Percentiles rank a stretch among this genome's conserved stretches.
Evolutionary conservation across 2,113 vertebrate species (phyloP).

Genomic region (Phaethornis superciliosus): DNA sequence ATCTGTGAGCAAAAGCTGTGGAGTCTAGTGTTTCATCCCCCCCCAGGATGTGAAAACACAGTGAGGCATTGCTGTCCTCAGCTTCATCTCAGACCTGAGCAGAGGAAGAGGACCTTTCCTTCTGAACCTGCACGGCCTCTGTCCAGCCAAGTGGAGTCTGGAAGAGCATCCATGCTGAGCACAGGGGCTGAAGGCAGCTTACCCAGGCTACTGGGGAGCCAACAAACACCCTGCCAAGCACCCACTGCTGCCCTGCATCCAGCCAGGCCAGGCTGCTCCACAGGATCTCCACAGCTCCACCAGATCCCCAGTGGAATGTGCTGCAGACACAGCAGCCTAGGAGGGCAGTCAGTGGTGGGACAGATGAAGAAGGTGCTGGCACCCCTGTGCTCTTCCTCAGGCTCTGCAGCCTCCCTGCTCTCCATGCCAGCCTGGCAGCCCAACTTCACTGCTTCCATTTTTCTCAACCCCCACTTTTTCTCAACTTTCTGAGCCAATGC

Average conservation of each 20-base stretch:
- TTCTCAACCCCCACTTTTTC: neutral
- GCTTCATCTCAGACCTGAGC: neutral
- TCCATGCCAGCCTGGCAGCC: neutral
- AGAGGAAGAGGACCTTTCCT: neutral
- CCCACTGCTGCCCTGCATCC: neutral
- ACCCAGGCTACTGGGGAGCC: neutral
- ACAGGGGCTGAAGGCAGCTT: neutral
- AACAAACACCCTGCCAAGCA: neutral
- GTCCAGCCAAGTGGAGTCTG: neutral
- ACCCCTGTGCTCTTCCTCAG: accelerated
- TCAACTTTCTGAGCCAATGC: neutral
- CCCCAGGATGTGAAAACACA: neutral
- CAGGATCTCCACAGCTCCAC: neutral
- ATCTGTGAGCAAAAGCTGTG: neutral
- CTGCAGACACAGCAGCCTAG: neutral
- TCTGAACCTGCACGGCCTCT: accelerated
- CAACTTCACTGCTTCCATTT: neutral
- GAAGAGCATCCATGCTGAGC: neutral
- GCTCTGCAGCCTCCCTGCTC: neutral
- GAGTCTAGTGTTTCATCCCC: neutral
- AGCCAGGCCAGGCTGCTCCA: neutral
- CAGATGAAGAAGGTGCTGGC: neutral
- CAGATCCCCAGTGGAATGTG: neutral
- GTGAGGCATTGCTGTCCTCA: neutral
- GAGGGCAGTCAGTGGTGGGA: neutral